Base-by-base conservation (phyloP, 1,140 invertebrate species). In the Drosophila arawakana region DNA sequence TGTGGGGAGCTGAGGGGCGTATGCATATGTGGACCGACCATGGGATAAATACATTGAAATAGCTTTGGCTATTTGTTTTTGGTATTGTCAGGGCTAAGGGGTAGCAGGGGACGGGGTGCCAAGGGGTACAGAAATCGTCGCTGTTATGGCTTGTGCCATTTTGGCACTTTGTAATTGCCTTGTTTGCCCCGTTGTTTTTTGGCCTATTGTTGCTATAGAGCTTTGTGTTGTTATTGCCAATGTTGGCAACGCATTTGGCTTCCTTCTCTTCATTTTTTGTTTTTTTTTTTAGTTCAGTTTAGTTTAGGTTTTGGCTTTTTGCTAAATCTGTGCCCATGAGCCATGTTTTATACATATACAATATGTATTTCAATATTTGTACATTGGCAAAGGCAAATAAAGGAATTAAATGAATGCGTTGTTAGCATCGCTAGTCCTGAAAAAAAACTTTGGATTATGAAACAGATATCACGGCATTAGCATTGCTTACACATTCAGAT, bases 131-230 rank as follows among this genome's bases (percentile, higher is more conserved):
- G 74, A 66, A 81, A 73, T 68, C 67, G 73, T 50, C 61, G 60
- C 73, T 83, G 84, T 86, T 86, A 86, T 88, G 80, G 83, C 83
- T 78, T 83, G 76, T 83, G 83, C 83, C 84, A 86, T 86, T 86
- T 86, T 86, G 83, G 83, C 83, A 86, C 83, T 88, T 83, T 86
- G 83, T 86, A 86, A 86, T 86, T 86, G 83, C 83, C 83, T 86
- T 86, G 83, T 86, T 86, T 88, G 73, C 80, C 83, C 76, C 78
- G 65, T 78, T 85, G 78, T 85, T 81, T 82, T 76, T 62, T 76
- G 60, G 67, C 72, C 76, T 77, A 84, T 62, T 73, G 35, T 39
- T 25, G 59, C 46, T 7, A 49, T 39, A 35, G 21, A 30, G 69
- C 60, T 71, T 39, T 71, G 35, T 50, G 70, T 78, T 86, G 82